Evolutionary conservation across 2,888 invertebrate genomes (phyloP).

Genomic region (Teleiodes luculella): DNA sequence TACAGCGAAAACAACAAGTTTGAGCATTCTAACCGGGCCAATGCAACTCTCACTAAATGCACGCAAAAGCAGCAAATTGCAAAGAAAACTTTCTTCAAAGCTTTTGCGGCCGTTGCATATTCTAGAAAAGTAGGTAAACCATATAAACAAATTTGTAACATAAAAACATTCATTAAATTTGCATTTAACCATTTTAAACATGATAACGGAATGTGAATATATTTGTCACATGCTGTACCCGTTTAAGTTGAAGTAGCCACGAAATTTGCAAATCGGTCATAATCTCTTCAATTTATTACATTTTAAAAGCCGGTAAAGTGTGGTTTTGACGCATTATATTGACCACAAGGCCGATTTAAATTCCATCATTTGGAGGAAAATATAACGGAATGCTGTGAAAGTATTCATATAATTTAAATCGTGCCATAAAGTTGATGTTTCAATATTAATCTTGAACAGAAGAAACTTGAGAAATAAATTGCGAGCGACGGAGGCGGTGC

Average conservation of each 20-base stretch:
- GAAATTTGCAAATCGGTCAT: constrained; percentile 25
- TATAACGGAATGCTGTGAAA: constrained; percentile 36
- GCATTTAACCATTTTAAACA: constrained; percentile 2
- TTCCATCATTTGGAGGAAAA: constrained; percentile 31
- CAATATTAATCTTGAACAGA: constrained; percentile 31
- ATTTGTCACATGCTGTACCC: constrained; percentile 22
- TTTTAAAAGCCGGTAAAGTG: constrained; percentile 29
- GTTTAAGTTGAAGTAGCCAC: constrained; percentile 20
- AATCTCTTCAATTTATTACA: constrained; percentile 30
- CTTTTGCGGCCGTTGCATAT: background rate
- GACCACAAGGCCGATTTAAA: constrained; percentile 21
- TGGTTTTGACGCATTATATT: constrained; percentile 30
- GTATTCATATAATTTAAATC: constrained; percentile 16
- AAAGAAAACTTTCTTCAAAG: background rate
- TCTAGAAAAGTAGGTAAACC: background rate
- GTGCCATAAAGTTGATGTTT: constrained; percentile 19
- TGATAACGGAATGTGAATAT: constrained; percentile 30
- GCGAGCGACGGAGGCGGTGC: constrained; percentile 23
- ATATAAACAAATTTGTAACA: constrained; percentile 5
- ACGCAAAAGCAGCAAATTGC: background rate
- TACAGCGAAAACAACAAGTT: background rate
- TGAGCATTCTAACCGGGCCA: constrained; percentile 3
- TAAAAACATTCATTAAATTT: constrained; percentile 12
- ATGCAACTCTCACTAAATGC: constrained; percentile 7
- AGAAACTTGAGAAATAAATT: constrained; percentile 25